A percentile compares a stretch with the other conserved stretches of the same genome.
Evolutionary conservation across 2,888 invertebrate species (phyloP).

Genomic region (Papilio demoleus): DNA sequence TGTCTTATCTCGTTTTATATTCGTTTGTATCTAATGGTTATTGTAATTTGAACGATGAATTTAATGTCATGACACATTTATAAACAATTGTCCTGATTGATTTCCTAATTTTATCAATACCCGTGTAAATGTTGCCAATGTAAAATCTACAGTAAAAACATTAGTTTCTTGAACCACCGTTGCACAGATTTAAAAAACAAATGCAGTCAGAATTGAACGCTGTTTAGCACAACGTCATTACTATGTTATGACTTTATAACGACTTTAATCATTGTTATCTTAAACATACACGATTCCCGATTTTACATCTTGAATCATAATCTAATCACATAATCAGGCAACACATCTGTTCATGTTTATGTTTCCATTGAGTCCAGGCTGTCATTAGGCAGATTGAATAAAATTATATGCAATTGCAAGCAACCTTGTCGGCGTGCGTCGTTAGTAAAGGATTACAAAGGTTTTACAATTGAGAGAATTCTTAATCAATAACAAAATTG

Average conservation of each 20-base stretch:
- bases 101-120: background rate
- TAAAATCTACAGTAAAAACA: no score
- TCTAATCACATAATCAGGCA: slow-evolving; percentile 17
- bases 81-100: background rate
- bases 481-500: background rate
- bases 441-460: slow-evolving; percentile 29
- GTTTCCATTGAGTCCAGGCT: slow-evolving; percentile 16
- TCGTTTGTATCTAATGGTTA: slow-evolving; percentile 6
- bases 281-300: background rate
- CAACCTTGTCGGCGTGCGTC: slow-evolving; percentile 16
- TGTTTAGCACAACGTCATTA: background rate
- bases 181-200: background rate
- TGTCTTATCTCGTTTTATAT: slow-evolving; percentile 29
- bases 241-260: slow-evolving; percentile 8
- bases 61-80: background rate
- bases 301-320: background rate
- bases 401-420: slow-evolving; percentile 21
- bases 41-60: background rate
- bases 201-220: background rate
- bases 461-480: no score
- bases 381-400: slow-evolving; percentile 28
- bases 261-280: background rate
- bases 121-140: no score
- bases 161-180: no score
- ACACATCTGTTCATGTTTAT: slow-evolving; percentile 32